Evolutionary conservation across 2,888 invertebrate genomes (phyloP), one percentile per base, ranked within the genome.

Genomic region (Eristalis tenax): DNA sequence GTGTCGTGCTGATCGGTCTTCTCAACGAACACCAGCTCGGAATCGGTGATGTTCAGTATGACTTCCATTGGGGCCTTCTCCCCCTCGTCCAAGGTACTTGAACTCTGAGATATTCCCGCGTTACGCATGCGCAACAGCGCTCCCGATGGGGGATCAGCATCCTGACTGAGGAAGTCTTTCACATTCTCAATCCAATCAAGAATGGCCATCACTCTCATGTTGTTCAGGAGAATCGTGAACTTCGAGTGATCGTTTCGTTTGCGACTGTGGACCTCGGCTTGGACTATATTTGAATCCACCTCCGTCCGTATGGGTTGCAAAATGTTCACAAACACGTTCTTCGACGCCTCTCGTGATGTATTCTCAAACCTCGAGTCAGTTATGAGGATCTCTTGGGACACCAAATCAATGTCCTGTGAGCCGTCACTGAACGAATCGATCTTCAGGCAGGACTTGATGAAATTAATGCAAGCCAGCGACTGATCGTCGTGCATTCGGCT

Each of bases 1-100:
- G 98, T 97, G 92, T 99, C 98, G 94, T 95, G 95, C 18, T 96
- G 94, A 0, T 97, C 96, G 0, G 97, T 96, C 92, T 99, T 97
- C 92, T 99, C 99, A 0, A 99, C 97, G 43, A 99, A 95, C 40
- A 99, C 98, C 79, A 99, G 94, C 93, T 99, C 99, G 4, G 98
- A 99, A 93, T 99, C 98, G 0, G 98, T 98, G 32, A 99, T 96
- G 93, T 99, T 99, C 76, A 99, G 94, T 92, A 98, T 98, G 43
- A 99, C 94, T 93, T 99, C 98, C 32, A 90, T 91, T 22, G 75
- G 92, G 90, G 69, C 56, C 43, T 74, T 82, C 32, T 89, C 88
- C 23, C 61, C 10, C 43, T 87, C 86, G 22, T 83, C 79, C 50
- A 87, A 50, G n/a, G 78, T 76, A 64, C 78, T 77, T 38, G 83